Evolutionary conservation across 1,140 invertebrate genomes (phyloP), one percentile per base, ranked within the genome.

Genomic region (Aphaenogaster floridana): DNA sequence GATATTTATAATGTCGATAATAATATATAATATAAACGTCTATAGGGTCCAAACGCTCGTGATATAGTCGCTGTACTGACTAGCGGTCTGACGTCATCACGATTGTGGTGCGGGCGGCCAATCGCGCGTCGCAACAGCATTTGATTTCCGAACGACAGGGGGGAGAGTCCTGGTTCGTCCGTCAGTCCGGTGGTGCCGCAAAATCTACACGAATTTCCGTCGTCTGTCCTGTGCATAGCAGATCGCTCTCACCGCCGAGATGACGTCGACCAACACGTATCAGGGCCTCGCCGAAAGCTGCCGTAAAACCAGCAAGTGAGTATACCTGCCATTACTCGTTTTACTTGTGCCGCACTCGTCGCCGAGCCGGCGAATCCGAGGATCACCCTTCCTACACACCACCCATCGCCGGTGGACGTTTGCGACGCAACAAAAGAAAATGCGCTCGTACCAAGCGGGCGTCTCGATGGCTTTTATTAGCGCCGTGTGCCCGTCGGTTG

Each of bases 291-390:
- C 39, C 6, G 91, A 92, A 0, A 88, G 78, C 5, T 88, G 85
- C 59, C 94, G 93, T 59, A 94, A 93, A 36, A 94, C 94, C 11
- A 94, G 94, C 94, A 94, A 94, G 94, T 94, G 57, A 93, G 94
- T 94, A 87, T 28, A 45, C 66, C 85, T 5, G 6, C 11, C 71
- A 54, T 11, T 86, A 69, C 57, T 77, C 8, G 8, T 61, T 57
- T 34, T 15, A 34, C 5, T 11, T 3, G 52, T 5, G 48, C 42
- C 28, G 15, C 52, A 28, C 1, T 13, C 17, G 34, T 8, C 21
- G 28, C 17, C 50, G 13, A n/a, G 39, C 57, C 61, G 76, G 59
- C 59, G 59, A 52, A 34, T 13, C 42, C 15, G 5, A 71, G 39
- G 66, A 36, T 57, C 36, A 36, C 28, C 21, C n/a, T 54, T 45